Evolutionary conservation across 2,888 invertebrate genomes (phyloP), one percentile per base, ranked within the genome.

Genomic region (Mesorhabditis spiculigera): DNA sequence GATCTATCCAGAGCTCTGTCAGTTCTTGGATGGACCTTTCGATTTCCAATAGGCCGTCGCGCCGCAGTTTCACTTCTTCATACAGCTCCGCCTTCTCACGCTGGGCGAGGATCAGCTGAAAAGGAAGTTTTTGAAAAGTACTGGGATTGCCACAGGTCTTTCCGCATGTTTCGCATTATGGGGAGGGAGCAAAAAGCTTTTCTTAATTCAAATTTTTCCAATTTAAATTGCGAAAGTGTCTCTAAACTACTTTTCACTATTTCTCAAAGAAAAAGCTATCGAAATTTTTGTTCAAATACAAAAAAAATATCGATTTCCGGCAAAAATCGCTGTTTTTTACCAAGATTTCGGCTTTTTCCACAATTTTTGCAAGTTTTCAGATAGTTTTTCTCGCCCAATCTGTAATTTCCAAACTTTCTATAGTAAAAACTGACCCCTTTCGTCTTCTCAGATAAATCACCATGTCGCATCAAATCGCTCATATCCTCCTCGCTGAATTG

Each of bases 71-170:
- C 58, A 50, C 58, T 50, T 50, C 58, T 50, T 50, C 10, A 50
- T 50, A 50, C 8, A 50, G 58, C n/a, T 50, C 58, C n/a, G 8
- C 58, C 58, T 50, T 50, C n/a, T 50, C 58, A 10, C 58, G 58
- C n/a, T 50, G 58, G n/a, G 58, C 58, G n/a, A 50, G 58, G n/a
- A 50, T 50, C 58, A 50, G n/a, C 58, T 50, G n/a, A 50, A 50
- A 10, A 13, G 8, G 58, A 50, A n/a, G n/a, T 50, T 13, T 50
- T 50, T 50, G 58, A 10, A 50, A n/a, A 28, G 28, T 28, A 28
- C 28, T 28, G 28, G 28, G 28, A 28, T 28, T 28, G 28, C 28
- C 28, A 28, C 28, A 1, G 28, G 28, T 28, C 28, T 28, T 28
- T 28, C 28, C 28, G 28, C 28, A 28, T 28, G 1, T 50, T 50